Evolutionary conservation across 64 coral and sea anemone genomes (phyloP).

Genomic region (Montipora sp.): DNA sequence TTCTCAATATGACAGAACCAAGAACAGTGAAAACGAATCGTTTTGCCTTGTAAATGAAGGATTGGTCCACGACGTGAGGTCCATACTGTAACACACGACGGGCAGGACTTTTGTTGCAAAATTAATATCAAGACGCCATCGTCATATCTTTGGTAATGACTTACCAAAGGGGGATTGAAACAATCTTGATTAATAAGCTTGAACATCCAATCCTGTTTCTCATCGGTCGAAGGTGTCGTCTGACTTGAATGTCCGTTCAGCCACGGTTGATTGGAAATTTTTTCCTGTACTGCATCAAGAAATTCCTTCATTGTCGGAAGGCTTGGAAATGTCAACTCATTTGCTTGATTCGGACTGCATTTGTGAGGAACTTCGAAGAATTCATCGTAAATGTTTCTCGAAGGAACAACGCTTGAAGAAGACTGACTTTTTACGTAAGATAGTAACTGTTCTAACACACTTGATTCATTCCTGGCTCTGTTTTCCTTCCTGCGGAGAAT

Average conservation of each 20-base stretch:
- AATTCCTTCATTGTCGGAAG: conserved; percentile 31
- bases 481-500: not conserved
- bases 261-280: not conserved
- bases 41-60: too few relatives aligned
- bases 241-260: not conserved
- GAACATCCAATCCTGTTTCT: conserved; percentile 32
- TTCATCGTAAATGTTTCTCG: conserved; percentile 48
- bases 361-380: conserved; percentile 19
- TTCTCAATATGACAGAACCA: too few relatives aligned
- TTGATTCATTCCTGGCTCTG: not conserved
- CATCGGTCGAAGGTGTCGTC: not conserved
- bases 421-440: not conserved
- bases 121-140: too few relatives aligned
- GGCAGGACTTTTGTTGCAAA: too few relatives aligned
- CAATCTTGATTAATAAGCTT: conserved; percentile 28
- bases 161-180: not conserved
- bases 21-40: too few relatives aligned
- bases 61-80: too few relatives aligned
- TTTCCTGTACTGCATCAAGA: conserved; percentile 18
- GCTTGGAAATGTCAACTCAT: conserved; percentile 1
- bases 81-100: too few relatives aligned
- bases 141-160: not conserved
- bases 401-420: not conserved
- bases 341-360: not conserved
- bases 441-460: conserved; percentile 25